Base-by-base conservation (phyloP, 2,113 vertebrate genomes). In the Emydura subglobosa region DNA sequence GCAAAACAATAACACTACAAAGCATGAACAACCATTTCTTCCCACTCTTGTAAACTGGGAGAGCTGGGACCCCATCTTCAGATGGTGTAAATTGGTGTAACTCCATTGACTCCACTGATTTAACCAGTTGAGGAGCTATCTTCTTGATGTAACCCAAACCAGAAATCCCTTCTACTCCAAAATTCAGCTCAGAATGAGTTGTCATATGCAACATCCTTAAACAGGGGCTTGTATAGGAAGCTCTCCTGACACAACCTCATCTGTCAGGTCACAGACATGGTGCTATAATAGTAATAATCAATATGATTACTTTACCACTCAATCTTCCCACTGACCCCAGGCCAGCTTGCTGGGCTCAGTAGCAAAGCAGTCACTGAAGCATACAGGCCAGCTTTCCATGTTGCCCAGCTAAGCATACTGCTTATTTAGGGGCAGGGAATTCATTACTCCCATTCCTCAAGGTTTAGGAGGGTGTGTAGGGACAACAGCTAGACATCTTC, bases 331-430 rank as follows among this genome's bases (percentile, higher is more conserved):
- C 2, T 3, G 5, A 19, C 83, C 16, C 54, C n/a, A 10, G 78
- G 55, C 44, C 51, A 34, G 55, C 76, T 74, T 0, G 1, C 27
- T 57, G 39, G 68, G 29, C 82, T 78, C 0, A 0, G 29, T 19
- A 19, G 61, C 85, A 49, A 24, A 88, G 51, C 61, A 8, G n/a
- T 34, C 31, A 0, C 16, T 47, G 90, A 54, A 1, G 0, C 81
- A 61, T 24, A 72, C 55, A 17, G 49, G 21, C 50, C 83, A 53
- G 24, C 82, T 80, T 84, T 53, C 24, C 59, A 2, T 78, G 78
- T 44, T 29, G 10, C 27, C 27, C 68, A 53, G 57, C 47, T n/a
- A 49, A 85, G 27, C 42, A 85, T 79, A 74, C 51, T n/a, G 49
- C 29, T 61, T 11, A 34, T 57, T 53, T 53, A 9, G 72, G 59